These are phyloP conservation scores for Iselma pallidipennis DNA, from an alignment of 2,888 invertebrate species.

Conservation along the genomic window DNA sequence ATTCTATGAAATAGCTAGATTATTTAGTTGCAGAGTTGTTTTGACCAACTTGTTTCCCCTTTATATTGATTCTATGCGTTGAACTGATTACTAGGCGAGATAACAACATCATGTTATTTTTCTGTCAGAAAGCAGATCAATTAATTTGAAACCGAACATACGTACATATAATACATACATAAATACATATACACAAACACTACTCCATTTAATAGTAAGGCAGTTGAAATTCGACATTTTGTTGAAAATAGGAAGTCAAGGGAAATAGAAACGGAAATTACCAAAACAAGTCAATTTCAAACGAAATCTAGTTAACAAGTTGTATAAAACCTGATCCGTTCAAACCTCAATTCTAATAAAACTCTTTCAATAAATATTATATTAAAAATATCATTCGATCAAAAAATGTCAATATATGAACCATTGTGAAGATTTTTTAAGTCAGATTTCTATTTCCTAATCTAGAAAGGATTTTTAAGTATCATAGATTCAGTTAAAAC, in stretches of 20 bases:
- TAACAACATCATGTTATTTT: slow-evolving; percentile 29
- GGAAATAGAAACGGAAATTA: slow-evolving; percentile 1
- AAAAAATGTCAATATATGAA: too few relatives aligned
- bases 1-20: slow-evolving; percentile 1
- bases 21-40: background rate
- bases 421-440: background rate
- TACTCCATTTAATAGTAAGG: background rate
- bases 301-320: background rate
- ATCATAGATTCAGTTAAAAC: background rate
- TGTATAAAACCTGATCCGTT: background rate
- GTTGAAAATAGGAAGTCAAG: slow-evolving; percentile 3
- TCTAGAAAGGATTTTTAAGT: background rate
- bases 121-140: slow-evolving; percentile 26
- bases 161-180: too few relatives aligned
- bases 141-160: slow-evolving; percentile 12
- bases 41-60: slow-evolving; percentile 15
- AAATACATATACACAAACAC: too few relatives aligned
- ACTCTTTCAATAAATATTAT: too few relatives aligned
- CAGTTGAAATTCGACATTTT: background rate
- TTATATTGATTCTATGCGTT: slow-evolving; percentile 18
- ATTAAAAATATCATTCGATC: too few relatives aligned
- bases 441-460: background rate
- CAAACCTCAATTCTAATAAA: too few relatives aligned
- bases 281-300: background rate
- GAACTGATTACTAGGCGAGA: slow-evolving; percentile 20